Evolutionary conservation across 1,140 invertebrate species (phyloP).

Genomic region (Popillia japonica): DNA sequence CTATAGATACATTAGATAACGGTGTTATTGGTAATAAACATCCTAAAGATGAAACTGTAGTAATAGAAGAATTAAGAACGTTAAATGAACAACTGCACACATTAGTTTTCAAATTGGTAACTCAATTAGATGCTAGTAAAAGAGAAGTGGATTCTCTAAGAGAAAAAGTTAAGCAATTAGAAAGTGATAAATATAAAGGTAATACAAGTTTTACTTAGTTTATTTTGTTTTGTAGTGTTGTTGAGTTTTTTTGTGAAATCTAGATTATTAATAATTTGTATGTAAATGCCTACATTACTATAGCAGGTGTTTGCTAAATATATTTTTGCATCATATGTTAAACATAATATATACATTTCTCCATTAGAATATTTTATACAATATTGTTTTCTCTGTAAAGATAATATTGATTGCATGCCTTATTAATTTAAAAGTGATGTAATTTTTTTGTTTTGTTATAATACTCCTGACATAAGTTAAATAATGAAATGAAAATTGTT

Average conservation of each 20-base stretch:
- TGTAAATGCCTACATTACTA: too few relatives aligned
- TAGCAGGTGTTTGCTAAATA: too few relatives aligned
- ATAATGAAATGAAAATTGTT: too few relatives aligned
- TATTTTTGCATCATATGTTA: too few relatives aligned
- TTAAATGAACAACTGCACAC: slow-evolving; percentile 67
- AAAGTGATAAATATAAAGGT: slow-evolving; percentile 63
- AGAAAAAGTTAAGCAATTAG: slow-evolving; percentile 62
- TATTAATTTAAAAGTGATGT: too few relatives aligned
- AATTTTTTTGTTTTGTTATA: too few relatives aligned
- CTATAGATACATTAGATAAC: slow-evolving; percentile 55
- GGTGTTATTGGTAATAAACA: slow-evolving; percentile 62
- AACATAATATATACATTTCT: too few relatives aligned
- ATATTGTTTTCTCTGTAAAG: too few relatives aligned
- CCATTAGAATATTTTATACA: too few relatives aligned
- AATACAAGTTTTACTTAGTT: slow-evolving; percentile 43
- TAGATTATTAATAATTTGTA: not conserved
- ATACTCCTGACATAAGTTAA: too few relatives aligned
- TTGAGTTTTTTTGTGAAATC: not conserved
- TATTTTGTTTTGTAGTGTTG: not conserved
- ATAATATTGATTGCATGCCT: too few relatives aligned
- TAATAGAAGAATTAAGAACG: slow-evolving; percentile 70
- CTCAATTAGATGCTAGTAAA: slow-evolving; percentile 68
- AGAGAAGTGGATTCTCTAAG: slow-evolving; percentile 66
- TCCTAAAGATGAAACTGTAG: slow-evolving; percentile 66
- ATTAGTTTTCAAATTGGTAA: slow-evolving; percentile 66